Percentiles rank a stretch among this genome's conserved stretches.
phyloP scores from a whole-genome alignment of 2,113 vertebrate species.

The Corythaeola cristata region DNA sequence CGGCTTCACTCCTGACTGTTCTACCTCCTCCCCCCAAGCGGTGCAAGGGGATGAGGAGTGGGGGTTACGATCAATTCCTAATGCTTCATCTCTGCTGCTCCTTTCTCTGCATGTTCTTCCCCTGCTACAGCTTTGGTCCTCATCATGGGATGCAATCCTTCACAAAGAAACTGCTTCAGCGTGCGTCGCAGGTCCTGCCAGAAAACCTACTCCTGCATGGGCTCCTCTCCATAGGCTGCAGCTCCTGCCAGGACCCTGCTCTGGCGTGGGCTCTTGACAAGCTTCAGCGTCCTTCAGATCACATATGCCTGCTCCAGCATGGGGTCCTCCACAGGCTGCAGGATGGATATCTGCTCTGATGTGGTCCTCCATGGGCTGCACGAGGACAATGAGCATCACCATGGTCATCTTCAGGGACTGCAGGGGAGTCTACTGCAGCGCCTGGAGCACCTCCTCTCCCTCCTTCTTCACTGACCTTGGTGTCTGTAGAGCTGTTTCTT shows the following conservation, averaged over 20 bases:
- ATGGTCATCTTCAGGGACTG: not conserved
- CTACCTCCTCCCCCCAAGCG: rapidly evolving
- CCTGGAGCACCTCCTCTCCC: not conserved
- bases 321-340: not conserved
- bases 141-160: not conserved
- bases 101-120: not conserved
- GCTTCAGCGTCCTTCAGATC: not conserved
- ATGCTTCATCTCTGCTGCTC: not conserved
- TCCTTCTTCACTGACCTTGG: not conserved
- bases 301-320: rapidly evolving
- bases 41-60: not conserved
- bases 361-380: not conserved
- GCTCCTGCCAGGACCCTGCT: not conserved
- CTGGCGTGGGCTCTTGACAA: not conserved
- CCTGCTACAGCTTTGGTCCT: not conserved
- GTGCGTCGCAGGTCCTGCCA: not conserved
- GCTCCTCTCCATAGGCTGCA: not conserved
- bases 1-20: not conserved
- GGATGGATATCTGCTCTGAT: not conserved
- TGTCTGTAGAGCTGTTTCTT: not conserved
- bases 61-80: not conserved
- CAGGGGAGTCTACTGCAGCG: not conserved
- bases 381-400: too few species aligned
- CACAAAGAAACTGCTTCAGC: not conserved
- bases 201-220: too few species aligned